A percentile compares a stretch with the other conserved stretches of the same genome.
Evolutionary conservation across 1,140 invertebrate species (phyloP).

Genomic region (Drosophila biarmipes): DNA sequence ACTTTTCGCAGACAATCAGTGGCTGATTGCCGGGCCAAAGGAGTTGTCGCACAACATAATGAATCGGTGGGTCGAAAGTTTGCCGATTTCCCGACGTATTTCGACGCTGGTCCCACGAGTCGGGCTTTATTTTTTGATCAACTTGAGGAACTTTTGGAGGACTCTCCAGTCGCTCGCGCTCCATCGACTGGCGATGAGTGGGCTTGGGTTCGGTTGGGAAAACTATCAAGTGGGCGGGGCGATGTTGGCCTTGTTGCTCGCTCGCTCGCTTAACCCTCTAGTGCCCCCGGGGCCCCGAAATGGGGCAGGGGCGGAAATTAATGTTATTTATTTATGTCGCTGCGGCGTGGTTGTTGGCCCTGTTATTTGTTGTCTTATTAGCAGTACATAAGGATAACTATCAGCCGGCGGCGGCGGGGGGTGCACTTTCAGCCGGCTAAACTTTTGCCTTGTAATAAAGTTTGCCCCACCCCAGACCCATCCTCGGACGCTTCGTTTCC

Average conservation of each 20-base stretch:
- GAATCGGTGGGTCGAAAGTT: conserved; percentile 22
- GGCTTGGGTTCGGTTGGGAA: conserved; percentile 31
- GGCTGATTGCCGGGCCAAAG: conserved; percentile 20
- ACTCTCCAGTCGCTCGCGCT: conserved; percentile 40
- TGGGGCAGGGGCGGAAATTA: conserved; percentile 6
- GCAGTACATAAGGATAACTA: conserved; percentile 62
- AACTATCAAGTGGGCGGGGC: conserved; percentile 46
- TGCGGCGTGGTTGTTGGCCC: conserved; percentile 27
- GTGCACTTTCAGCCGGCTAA: conserved; percentile 25
- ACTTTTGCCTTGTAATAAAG: conserved; percentile 38
- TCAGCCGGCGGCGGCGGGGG: conserved; percentile 38
- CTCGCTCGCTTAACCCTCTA: conserved; percentile 44
- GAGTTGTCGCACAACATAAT: conserved; percentile 46
- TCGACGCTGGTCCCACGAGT: too few relatives aligned
- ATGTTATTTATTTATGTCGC: conserved; percentile 54
- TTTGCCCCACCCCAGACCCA: conserved; percentile 33
- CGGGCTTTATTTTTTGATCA: conserved; percentile 52
- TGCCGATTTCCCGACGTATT: too few relatives aligned
- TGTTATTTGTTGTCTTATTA: conserved; percentile 60
- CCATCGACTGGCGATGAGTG: conserved; percentile 51
- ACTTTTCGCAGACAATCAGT: conserved; percentile 25
- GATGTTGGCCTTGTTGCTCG: conserved; percentile 16
- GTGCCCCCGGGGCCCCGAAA: conserved; percentile 1
- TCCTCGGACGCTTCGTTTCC: conserved; percentile 3
- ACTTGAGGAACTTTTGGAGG: conserved; percentile 48